phyloP scores from a whole-genome alignment of 2,888 invertebrate genomes.

The Drepana falcataria region DNA sequence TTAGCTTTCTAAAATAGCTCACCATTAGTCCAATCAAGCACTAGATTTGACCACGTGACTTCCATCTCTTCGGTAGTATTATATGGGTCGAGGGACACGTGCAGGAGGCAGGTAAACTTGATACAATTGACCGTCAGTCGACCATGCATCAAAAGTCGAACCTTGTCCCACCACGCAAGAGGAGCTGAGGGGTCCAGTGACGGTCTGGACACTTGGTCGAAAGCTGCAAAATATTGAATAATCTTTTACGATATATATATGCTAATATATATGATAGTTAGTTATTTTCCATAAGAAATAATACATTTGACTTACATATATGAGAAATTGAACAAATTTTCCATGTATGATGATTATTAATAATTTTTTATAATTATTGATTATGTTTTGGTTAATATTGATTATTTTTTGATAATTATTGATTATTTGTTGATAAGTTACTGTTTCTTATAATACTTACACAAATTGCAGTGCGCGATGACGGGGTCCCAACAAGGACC shows the following conservation, averaged over 20 bases:
- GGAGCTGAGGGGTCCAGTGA: conserved; percentile 96
- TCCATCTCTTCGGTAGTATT: conserved; percentile 99
- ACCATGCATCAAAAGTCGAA: conserved; percentile 94
- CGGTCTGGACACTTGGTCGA: conserved; percentile 91
- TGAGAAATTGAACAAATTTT: too few species aligned
- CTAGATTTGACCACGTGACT: conserved; percentile 94
- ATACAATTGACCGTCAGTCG: conserved; percentile 92
- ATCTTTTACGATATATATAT: too few species aligned
- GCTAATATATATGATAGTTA: too few species aligned
- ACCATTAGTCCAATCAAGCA: conserved; percentile 97
- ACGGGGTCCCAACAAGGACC: conserved; percentile 99
- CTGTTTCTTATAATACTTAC: conserved; percentile 42
- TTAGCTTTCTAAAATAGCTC: conserved; percentile 4
- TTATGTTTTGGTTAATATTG: too few species aligned
- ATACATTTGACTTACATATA: too few species aligned
- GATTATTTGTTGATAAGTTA: too few species aligned
- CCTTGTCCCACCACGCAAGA: conserved; percentile 98
- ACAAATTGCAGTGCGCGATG: conserved; percentile 91
- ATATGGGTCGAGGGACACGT: conserved; percentile 98
- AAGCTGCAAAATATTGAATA: conserved; percentile 64
- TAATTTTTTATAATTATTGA: too few species aligned
- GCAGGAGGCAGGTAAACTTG: conserved; percentile 93
- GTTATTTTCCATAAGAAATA: too few species aligned
- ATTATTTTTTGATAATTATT: too few species aligned
- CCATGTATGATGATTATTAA: too few species aligned